phyloP scores from a whole-genome alignment of 2,797 vertebrate genomes.

The Brachyrhaphis roseni region DNA sequence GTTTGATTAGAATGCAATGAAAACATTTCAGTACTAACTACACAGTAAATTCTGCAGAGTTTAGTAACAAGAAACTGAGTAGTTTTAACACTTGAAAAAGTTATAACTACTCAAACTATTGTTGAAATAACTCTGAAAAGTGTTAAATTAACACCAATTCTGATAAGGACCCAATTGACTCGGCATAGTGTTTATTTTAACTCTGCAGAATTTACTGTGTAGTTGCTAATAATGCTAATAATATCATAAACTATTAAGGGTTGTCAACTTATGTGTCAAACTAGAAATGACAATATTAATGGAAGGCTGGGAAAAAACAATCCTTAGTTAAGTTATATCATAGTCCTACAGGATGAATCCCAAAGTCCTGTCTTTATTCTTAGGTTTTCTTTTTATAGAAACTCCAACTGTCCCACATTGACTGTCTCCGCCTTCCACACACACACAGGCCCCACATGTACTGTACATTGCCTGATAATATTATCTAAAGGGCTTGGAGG shows the following conservation, averaged over 20 bases:
- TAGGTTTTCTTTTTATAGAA: constrained; percentile 69
- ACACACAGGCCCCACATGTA: constrained; percentile 15
- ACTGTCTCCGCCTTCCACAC: constrained; percentile 32
- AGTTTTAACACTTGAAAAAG: too few relatives aligned
- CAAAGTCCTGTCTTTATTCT: constrained; percentile 54
- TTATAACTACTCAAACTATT: too few relatives aligned
- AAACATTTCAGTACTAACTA: neutral
- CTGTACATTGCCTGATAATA: constrained; percentile 45
- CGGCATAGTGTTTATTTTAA: too few relatives aligned
- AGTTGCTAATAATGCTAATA: neutral
- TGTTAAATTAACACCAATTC: too few relatives aligned
- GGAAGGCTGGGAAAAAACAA: neutral
- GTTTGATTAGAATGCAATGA: neutral
- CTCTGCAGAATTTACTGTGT: too few relatives aligned
- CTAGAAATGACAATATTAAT: neutral
- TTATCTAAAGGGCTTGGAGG: constrained; percentile 50
- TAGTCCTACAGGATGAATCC: constrained; percentile 45
- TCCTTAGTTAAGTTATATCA: constrained; percentile 34
- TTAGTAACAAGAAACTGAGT: too few relatives aligned
- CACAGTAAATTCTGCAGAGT: too few relatives aligned
- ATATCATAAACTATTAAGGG: neutral
- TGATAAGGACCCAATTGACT: too few relatives aligned
- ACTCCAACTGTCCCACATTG: constrained; percentile 48
- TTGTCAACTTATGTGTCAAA: neutral
- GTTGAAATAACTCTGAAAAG: too few relatives aligned